Base-by-base conservation (phyloP, 2,888 invertebrate species). In the Nephrotoma appendiculata region DNA sequence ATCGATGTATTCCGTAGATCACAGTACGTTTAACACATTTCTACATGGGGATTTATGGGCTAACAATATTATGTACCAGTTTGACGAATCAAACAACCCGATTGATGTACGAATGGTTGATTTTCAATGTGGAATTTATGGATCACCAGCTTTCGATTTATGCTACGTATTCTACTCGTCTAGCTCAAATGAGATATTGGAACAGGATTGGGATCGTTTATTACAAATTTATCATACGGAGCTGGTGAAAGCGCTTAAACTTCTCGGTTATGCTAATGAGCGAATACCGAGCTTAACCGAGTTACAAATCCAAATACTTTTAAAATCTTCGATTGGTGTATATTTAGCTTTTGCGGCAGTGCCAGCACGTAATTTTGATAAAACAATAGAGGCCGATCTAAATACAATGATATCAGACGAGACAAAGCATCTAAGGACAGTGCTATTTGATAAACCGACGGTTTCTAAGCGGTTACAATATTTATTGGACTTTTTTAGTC, bases 21-120 rank as follows among this genome's bases (percentile, higher is more conserved):
- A 83, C 12, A 19, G 11, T 31, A 83, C n/a, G 7, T 83, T 83
- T 9, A 83, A 83, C 0, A 41, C 41, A 0, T n/a, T 83, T 1
- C 91, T 90, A 87, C 91, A 92, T 87, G 91, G 91, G 7, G 91
- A 92, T 88, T 88, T 91, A 9, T 91, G 91, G 91, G 88, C 90
- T 5, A 91, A 91, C 87, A 92, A 92, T 88, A 90, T 91, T 89
- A 89, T 92, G 89, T 91, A 91, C 87, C 89, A 89, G 6, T 91
- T 91, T 87, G 88, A 90, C 86, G 31, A 31, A 31, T 89, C 83
- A 89, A 89, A 87, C 2, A 84, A 45, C 6, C 87, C 90, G 5
- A 88, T 89, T 86, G 90, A 91, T 87, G 88, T 90, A 85, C 89
- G 87, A 88, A 90, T 87, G 83, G 83, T 83, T 31, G 83, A 83